Evolutionary conservation across 2,797 vertebrate species (phyloP).

Genomic region (Gymnothorax javanicus): DNA sequence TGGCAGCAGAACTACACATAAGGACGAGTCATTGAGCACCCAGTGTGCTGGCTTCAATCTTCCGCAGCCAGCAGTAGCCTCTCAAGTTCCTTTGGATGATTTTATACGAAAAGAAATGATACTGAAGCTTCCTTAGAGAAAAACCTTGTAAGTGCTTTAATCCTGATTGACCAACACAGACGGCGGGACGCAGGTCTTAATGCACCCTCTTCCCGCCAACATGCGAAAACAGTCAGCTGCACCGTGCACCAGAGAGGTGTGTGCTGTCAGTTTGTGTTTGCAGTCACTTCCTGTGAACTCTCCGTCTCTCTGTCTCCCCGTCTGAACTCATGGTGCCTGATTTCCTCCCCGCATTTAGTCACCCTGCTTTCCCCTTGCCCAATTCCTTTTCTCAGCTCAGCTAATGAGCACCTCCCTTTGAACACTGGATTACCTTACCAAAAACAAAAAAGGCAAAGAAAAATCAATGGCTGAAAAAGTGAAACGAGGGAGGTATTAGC

Average conservation of each 20-base stretch:
- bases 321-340: background rate
- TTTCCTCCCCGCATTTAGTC: background rate
- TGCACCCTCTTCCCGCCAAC: conserved; percentile 32
- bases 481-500: conserved; percentile 50
- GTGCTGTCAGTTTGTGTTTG: background rate
- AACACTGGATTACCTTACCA: conserved; percentile 67
- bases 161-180: conserved; percentile 52
- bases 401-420: conserved; percentile 57
- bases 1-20: conserved; percentile 66
- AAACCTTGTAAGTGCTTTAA: conserved; percentile 45
- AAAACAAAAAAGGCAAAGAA: conserved; percentile 52
- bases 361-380: background rate
- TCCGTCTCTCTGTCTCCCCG: background rate
- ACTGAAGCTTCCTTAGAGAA: conserved; percentile 48
- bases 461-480: conserved; percentile 65
- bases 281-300: background rate
- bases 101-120: conserved; percentile 57
- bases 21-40: background rate
- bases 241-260: conserved; percentile 29
- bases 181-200: conserved; percentile 44
- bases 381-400: conserved; percentile 30
- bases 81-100: conserved; percentile 67
- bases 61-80: conserved; percentile 52
- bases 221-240: conserved; percentile 29
- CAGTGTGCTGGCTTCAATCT: background rate